phyloP scores from a whole-genome alignment of 2,113 vertebrate genomes.

The Oreamnos americanus region DNA sequence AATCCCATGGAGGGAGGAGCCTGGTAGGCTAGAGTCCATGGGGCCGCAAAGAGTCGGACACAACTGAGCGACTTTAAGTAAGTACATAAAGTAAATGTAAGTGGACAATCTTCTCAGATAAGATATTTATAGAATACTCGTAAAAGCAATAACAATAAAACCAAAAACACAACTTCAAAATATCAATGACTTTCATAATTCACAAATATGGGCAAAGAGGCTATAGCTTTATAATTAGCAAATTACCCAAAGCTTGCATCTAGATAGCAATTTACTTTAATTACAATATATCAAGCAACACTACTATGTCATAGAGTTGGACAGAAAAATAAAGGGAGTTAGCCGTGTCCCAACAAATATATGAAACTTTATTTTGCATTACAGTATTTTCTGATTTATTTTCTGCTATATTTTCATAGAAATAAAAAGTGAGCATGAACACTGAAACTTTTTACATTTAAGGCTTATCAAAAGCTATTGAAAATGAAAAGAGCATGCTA shows the following conservation, averaged over 20 bases:
- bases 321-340: neutral
- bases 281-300: neutral
- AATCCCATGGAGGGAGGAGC: no score
- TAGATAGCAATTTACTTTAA: neutral
- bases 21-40: no score
- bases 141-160: neutral
- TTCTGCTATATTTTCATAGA: neutral
- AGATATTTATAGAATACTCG: neutral
- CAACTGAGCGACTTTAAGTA: no score
- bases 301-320: neutral
- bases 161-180: neutral
- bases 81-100: neutral
- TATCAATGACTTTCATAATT: neutral
- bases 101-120: neutral
- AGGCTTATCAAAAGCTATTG: neutral
- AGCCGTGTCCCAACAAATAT: neutral
- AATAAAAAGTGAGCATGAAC: neutral
- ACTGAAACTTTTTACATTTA: neutral
- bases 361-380: neutral
- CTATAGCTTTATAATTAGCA: neutral
- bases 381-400: neutral
- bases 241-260: neutral
- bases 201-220: neutral
- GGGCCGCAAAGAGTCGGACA: no score
- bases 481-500: neutral